Percentiles rank a stretch among this genome's conserved stretches.
Evolutionary conservation across 2,113 vertebrate genomes (phyloP).

Genomic region (Gopherus flavomarginatus): DNA sequence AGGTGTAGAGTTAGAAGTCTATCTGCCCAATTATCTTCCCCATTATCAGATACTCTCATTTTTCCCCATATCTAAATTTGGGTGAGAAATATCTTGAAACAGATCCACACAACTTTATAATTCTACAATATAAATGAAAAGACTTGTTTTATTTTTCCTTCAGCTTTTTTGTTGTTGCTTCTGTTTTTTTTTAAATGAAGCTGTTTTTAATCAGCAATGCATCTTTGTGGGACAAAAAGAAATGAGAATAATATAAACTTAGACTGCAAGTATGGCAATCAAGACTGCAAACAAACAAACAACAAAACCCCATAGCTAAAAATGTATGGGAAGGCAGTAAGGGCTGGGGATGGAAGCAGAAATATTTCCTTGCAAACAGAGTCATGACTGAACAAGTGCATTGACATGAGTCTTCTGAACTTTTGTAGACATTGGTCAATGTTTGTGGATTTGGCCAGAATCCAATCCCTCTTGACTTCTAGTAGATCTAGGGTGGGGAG

Average conservation of each 20-base stretch:
- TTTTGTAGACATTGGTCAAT: background rate
- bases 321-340: background rate
- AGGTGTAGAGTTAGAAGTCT: conserved; percentile 40
- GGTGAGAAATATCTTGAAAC: conserved; percentile 2
- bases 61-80: conserved; percentile 23
- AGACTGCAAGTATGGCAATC: background rate
- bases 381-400: background rate
- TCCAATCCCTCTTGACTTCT: background rate
- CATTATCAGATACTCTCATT: conserved; percentile 8
- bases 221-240: background rate
- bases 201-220: background rate
- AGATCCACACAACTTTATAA: background rate
- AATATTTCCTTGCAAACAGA: background rate
- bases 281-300: background rate
- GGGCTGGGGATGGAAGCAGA: background rate
- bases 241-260: background rate
- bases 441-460: background rate
- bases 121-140: background rate
- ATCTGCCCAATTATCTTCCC: conserved; percentile 39
- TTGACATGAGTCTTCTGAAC: background rate
- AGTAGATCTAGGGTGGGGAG: background rate
- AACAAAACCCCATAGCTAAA: background rate
- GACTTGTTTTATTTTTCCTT: background rate
- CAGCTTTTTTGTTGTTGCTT: background rate
- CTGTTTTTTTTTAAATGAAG: background rate